phyloP scores from a whole-genome alignment of 2,113 vertebrate genomes.

The Pachycephala philippinensis region DNA sequence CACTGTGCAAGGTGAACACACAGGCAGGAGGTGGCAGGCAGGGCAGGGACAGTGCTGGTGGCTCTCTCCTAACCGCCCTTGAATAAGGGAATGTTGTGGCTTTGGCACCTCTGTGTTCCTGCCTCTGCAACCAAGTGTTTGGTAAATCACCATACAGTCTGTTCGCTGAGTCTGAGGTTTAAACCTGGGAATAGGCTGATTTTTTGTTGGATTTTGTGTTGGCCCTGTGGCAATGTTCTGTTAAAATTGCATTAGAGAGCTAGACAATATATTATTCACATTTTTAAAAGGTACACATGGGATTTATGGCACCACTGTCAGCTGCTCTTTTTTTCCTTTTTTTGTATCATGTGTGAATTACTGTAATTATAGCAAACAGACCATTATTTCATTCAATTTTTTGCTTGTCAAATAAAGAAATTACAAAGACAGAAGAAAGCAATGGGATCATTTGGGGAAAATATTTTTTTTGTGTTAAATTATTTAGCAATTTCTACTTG shows the following conservation, averaged over 20 bases:
- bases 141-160: not conserved
- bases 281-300: not conserved
- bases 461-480: not conserved
- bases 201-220: not conserved
- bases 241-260: not conserved
- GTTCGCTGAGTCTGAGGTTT: not conserved
- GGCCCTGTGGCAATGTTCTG: not conserved
- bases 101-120: not conserved
- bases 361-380: not conserved
- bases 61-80: not conserved
- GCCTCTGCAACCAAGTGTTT: not conserved
- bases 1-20: not conserved
- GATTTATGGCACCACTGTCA: not conserved
- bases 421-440: not conserved
- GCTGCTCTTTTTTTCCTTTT: not conserved
- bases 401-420: not conserved
- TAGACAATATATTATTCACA: not conserved
- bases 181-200: not conserved
- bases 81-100: not conserved
- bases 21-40: not conserved
- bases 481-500: not conserved
- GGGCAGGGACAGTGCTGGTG: not conserved
- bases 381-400: not conserved
- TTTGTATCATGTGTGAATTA: not conserved
- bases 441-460: not conserved